phyloP scores from a whole-genome alignment of 1,140 invertebrate species.

The Geopemphigus sp. region DNA sequence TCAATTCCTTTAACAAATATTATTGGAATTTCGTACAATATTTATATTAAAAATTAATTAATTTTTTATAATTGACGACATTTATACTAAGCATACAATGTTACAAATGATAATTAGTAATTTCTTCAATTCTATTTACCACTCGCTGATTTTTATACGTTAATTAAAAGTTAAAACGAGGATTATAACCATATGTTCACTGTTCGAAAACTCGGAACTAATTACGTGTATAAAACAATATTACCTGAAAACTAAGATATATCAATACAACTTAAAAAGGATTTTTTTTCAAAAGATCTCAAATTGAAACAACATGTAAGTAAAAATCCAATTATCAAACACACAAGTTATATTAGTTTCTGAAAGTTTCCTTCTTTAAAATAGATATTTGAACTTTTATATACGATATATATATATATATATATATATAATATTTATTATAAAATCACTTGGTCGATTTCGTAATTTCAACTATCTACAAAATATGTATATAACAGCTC shows the following conservation, averaged over 20 bases:
- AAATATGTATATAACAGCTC: neutral
- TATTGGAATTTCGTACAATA: too few relatives aligned
- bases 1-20: too few relatives aligned
- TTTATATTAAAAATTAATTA: too few relatives aligned
- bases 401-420: neutral
- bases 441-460: neutral
- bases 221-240: neutral
- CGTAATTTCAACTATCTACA: neutral
- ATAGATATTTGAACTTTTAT: neutral
- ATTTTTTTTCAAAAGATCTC: neutral
- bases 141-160: too few relatives aligned
- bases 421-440: too few relatives aligned
- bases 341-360: constrained; percentile 6
- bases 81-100: too few relatives aligned
- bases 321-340: constrained; percentile 17
- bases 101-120: too few relatives aligned
- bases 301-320: neutral
- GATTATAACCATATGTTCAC: too few relatives aligned
- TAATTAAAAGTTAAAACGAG: too few relatives aligned
- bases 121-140: too few relatives aligned
- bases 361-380: neutral
- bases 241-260: constrained; percentile 12
- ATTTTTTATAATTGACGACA: too few relatives aligned
- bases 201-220: neutral
- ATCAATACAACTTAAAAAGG: neutral